A percentile compares a stretch with the other conserved stretches of the same genome.
These are phyloP conservation scores for Petrocephalus microphthalmus DNA, from an alignment of 2,113 vertebrate species.

Conservation along the genomic window DNA sequence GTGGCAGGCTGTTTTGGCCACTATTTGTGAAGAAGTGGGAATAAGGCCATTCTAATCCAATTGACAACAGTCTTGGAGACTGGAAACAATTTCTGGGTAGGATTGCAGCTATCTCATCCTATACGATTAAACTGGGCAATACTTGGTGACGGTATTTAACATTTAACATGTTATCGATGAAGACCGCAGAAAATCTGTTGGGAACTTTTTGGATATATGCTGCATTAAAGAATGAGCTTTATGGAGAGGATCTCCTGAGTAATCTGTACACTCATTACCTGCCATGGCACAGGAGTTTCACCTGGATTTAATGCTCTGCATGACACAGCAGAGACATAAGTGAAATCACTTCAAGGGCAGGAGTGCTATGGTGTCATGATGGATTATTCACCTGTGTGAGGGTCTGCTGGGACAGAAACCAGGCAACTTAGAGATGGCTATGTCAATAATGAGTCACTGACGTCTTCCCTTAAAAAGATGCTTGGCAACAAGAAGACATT, in stretches of 20 bases:
- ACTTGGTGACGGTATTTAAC: too few species aligned
- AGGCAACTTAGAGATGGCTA: not conserved
- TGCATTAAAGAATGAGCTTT: too few species aligned
- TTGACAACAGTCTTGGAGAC: not conserved
- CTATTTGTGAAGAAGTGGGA: not conserved
- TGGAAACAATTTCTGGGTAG: not conserved
- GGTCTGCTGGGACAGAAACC: not conserved
- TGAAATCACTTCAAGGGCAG: not conserved
- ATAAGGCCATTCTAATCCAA: not conserved
- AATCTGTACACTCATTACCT: too few species aligned
- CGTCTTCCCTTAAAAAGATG: not conserved
- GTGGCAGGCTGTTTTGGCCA: not conserved
- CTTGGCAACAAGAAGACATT: not conserved
- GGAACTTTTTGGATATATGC: too few species aligned
- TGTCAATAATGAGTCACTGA: not conserved
- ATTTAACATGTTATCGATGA: too few species aligned
- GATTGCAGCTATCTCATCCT: not conserved
- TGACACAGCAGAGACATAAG: too few species aligned
- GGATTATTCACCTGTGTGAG: not conserved
- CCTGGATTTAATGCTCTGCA: too few species aligned
- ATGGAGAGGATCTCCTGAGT: too few species aligned
- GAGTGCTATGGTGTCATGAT: not conserved
- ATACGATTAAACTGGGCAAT: not conserved
- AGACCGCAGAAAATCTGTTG: too few species aligned
- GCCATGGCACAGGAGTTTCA: too few species aligned